Evolutionary conservation across 2,888 invertebrate species (phyloP).

Genomic region (Globia sparganii): DNA sequence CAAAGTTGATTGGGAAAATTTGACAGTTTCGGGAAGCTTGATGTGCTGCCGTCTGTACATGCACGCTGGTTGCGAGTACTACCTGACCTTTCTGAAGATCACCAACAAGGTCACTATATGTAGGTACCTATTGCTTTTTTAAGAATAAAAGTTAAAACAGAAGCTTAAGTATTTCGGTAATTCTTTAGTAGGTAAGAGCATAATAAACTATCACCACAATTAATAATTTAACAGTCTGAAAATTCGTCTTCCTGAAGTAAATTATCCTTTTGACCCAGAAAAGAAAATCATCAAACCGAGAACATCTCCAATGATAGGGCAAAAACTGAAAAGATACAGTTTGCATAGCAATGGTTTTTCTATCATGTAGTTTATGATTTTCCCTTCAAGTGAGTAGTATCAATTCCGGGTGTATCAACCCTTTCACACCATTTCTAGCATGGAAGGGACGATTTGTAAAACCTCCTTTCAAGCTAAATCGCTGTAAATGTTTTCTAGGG

Average conservation of each 20-base stretch:
- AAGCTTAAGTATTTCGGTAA: neutral
- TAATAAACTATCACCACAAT: neutral
- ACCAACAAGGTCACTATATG: too few species aligned
- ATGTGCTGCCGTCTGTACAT: too few species aligned
- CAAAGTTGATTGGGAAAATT: too few species aligned
- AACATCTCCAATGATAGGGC: neutral
- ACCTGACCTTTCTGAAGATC: too few species aligned
- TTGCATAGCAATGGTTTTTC: neutral
- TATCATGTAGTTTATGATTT: slow-evolving; percentile 18
- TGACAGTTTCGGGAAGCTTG: too few species aligned
- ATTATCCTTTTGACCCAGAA: neutral
- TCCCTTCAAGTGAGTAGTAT: slow-evolving; percentile 1
- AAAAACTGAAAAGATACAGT: neutral
- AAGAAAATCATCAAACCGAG: neutral
- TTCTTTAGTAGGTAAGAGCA: too few species aligned
- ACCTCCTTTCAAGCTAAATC: slow-evolving; percentile 14
- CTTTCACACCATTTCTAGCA: slow-evolving; percentile 6
- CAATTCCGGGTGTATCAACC: slow-evolving; percentile 17
- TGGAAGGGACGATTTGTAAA: neutral
- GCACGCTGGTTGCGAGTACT: too few species aligned
- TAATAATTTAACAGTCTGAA: too few species aligned
- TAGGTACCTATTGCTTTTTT: too few species aligned
- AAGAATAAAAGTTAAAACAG: too few species aligned
- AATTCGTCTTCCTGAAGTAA: neutral
- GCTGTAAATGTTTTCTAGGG: slow-evolving; percentile 20